Conservation (phyloP, 2,797 vertebrate genomes). For the Mus caroli region DNA sequence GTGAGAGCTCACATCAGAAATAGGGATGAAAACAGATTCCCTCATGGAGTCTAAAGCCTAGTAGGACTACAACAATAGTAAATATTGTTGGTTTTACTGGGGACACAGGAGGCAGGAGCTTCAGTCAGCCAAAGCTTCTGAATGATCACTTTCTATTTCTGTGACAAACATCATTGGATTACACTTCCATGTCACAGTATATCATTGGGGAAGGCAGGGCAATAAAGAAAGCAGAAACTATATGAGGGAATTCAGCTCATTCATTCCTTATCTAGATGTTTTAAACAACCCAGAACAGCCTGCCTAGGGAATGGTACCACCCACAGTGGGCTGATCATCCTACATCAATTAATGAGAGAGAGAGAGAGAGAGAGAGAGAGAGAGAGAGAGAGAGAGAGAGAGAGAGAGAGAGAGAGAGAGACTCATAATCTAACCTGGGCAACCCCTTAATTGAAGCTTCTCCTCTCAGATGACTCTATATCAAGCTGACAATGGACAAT, state of each 20-base stretch:
- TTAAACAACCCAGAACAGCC: background rate
- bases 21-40: background rate
- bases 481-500: too few relatives aligned
- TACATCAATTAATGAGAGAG: background rate
- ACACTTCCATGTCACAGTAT: background rate
- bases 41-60: background rate
- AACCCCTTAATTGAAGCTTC: background rate
- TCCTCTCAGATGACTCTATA: background rate
- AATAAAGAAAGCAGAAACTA: background rate
- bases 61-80: background rate
- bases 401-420: too few relatives aligned
- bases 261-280: background rate
- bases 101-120: background rate
- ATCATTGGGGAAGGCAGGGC: background rate
- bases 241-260: background rate
- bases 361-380: too few relatives aligned
- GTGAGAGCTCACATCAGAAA: background rate
- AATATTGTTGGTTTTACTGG: background rate
- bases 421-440: background rate
- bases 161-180: background rate
- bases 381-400: too few relatives aligned
- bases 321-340: background rate
- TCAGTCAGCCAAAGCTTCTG: background rate
- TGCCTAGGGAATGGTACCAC: background rate
- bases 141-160: background rate